Percentiles rank a stretch among this genome's conserved stretches.
These are phyloP conservation scores for Papilio demoleus DNA, from an alignment of 2,888 invertebrate genomes.

Conservation along the genomic window DNA sequence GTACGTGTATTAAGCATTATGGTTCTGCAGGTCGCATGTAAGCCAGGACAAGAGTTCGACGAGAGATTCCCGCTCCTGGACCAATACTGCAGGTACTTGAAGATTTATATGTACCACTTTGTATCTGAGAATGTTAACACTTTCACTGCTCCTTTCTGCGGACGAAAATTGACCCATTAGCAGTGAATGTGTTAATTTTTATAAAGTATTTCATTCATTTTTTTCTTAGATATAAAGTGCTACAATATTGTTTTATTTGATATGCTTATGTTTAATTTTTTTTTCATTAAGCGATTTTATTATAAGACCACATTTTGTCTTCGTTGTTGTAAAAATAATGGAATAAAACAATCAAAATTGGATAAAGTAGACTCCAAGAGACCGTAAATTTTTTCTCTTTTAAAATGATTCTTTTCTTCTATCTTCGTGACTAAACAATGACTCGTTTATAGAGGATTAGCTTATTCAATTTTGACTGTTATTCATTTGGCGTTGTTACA, in stretches of 20 bases:
- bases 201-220: not conserved
- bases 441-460: no score
- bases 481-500: no score
- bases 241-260: not conserved
- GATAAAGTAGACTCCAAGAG: no score
- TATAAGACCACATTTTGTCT: no score
- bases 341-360: no score
- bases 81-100: constrained; percentile 69
- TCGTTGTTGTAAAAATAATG: not conserved
- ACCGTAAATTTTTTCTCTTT: no score
- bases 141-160: not conserved
- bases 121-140: constrained; percentile 47
- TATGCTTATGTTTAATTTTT: not conserved
- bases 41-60: constrained; percentile 74
- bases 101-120: constrained; percentile 50
- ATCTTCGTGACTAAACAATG: no score
- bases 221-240: constrained; percentile 37
- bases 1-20: constrained; percentile 57
- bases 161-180: not conserved
- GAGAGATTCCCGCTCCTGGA: constrained; percentile 73
- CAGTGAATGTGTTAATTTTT: not conserved
- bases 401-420: no score
- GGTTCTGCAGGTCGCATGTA: constrained; percentile 75
- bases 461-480: no score
- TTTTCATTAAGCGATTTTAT: no score